These are phyloP conservation scores for Parthenolecanium corni DNA, from an alignment of 2,888 invertebrate genomes.

Conservation along the genomic window DNA sequence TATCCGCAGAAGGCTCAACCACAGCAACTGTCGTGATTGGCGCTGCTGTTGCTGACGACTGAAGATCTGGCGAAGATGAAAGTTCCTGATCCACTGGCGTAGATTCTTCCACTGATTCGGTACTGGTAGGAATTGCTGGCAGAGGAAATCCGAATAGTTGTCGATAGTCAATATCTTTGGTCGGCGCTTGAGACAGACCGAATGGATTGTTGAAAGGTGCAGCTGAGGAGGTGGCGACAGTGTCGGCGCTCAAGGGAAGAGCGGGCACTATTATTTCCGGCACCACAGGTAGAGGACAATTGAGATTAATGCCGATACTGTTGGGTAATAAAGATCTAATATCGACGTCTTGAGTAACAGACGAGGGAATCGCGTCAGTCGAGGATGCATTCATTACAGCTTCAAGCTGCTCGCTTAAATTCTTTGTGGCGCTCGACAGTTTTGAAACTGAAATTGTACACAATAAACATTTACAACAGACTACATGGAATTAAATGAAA, in stretches of 20 bases:
- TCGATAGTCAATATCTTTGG: constrained; percentile 21
- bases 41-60: background rate
- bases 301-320: background rate
- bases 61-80: background rate
- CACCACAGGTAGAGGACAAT: background rate
- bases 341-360: background rate
- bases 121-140: background rate
- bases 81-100: background rate
- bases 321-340: background rate
- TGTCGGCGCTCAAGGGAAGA: background rate
- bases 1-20: background rate
- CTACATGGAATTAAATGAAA: no score
- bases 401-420: no score
- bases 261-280: background rate
- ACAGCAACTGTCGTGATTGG: background rate
- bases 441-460: no score
- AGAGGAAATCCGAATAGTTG: constrained; percentile 10
- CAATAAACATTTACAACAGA: no score
- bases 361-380: background rate
- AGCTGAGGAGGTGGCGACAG: background rate
- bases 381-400: background rate
- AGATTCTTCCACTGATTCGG: background rate
- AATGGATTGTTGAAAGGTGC: constrained; percentile 4
- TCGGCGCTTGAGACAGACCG: background rate
- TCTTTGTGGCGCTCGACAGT: no score